Base-by-base conservation (phyloP, 2,797 vertebrate genomes). In the Chelidonichthys spinosus region DNA sequence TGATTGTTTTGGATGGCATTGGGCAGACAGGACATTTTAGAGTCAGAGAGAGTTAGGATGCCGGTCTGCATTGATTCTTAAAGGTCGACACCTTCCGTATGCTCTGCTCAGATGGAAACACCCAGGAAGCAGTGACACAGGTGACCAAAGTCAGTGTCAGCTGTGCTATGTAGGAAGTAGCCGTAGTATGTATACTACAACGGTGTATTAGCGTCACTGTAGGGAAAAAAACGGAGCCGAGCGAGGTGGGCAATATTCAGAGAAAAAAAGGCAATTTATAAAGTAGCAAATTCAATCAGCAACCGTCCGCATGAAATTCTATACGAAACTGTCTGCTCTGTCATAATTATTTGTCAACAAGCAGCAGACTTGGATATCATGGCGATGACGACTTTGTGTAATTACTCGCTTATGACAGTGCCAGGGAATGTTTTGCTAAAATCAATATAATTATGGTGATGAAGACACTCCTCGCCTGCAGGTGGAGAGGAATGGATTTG, bases 381-480 rank as follows among this genome's bases (percentile, higher is more conserved):
- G 46, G 63, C 18, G 55, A 70, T 14, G 36, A 70, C 49, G 49
- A 5, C 72, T 76, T 61, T 66, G 25, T 69, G 72, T 77, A 81
- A 80, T 87, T 75, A 83, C n/a, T 74, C 59, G 60, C 54, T 43
- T 10, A 63, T 39, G 46, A 49, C 47, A 11, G 2, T 1, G 37
- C 40, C 42, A 36, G 70, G 32, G 39, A 72, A 82, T 74, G 70
- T 77, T 84, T 83, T 72, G 7, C 72, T 42, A 70, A 72, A 86
- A 89, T 87, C 78, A 82, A 85, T 87, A 82, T 72, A 74, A 82
- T 85, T 79, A 85, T 81, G 68, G 37, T 68, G 74, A 89, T 87
- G 69, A 86, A 89, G 85, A 83, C 40, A 17, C 53, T 63, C 37
- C 52, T 76, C 0, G 78, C 90, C 83, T 58, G 69, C 61, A 78